These are phyloP conservation scores for Tipula confusa DNA, from an alignment of 2,888 invertebrate species.

Conservation along the genomic window DNA sequence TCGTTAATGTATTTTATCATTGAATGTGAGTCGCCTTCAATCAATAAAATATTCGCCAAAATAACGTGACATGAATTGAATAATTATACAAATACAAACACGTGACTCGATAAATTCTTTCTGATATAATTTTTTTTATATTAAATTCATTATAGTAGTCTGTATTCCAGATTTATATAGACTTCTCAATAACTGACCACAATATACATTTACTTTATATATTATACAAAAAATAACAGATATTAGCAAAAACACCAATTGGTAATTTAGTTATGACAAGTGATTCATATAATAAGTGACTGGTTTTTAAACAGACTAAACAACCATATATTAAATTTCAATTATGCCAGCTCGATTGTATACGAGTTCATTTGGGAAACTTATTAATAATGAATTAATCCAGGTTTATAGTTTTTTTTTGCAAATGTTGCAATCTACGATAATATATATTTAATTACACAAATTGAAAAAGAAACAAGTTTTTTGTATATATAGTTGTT, in stretches of 20 bases:
- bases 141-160: background rate
- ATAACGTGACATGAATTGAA: background rate
- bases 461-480: background rate
- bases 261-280: background rate
- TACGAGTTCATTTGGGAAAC: background rate
- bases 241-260: background rate
- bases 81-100: background rate
- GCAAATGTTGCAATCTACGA: background rate
- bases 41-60: background rate
- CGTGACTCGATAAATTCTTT: background rate
- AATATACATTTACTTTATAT: too few relatives aligned
- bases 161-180: background rate
- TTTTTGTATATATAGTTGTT: background rate
- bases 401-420: background rate
- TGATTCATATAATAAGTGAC: background rate
- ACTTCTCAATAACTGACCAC: background rate
- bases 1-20: background rate
- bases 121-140: too few relatives aligned
- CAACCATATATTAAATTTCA: background rate
- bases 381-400: background rate
- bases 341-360: background rate
- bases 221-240: background rate
- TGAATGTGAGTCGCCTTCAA: background rate
- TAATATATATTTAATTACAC: background rate
- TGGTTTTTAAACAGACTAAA: background rate